Base-by-base conservation (phyloP, 2,113 vertebrate species). In the Rhynchopsitta pachyrhyncha region DNA sequence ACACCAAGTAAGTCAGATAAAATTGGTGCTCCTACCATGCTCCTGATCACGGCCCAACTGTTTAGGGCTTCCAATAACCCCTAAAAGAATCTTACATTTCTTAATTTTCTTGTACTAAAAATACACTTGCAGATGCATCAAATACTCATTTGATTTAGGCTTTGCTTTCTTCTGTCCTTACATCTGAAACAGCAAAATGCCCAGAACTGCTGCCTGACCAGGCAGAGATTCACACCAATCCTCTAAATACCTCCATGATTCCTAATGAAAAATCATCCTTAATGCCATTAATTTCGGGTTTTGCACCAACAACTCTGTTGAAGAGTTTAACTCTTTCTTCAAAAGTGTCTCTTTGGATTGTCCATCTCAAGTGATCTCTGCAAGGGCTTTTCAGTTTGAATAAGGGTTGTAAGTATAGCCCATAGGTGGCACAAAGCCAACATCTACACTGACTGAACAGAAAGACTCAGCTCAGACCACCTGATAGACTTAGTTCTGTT, bases 401-500 rank as follows among this genome's bases (percentile, higher is more conserved):
- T 2, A 17, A 47, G 52, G 18, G 64, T 64, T 39, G 25, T 1
- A 17, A 17, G 39, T 0, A 13, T 18, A 82, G 73, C 55, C 46
- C 17, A 6, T 5, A 10, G n/a, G 1, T 0, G 0, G 57, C 63
- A 68, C 74, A 68, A 55, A 80, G n/a, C 53, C 68, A 55, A 53
- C 22, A 29, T 2, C 55, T 39, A 5, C 9, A 42, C 27, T 0
- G 11, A 55, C 39, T 3, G 14, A 27, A 27, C 3, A 17, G 29
- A 35, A n/a, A 57, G 28, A 33, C 57, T 17, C 42, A 17, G 3
- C 52, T 82, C 33, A 6, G 47, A 7, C 23, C n/a, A 10, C 10
- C 53, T 1, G 2, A 7, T 0, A 2, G 23, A 17, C 15, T 2
- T 1, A 6, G 39, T 13, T 14, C 68, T 5, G 31, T 14, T 50